Evolutionary conservation across 2,113 vertebrate genomes (phyloP), one percentile per base, ranked within the genome.

Genomic region (Falco punctatus): DNA sequence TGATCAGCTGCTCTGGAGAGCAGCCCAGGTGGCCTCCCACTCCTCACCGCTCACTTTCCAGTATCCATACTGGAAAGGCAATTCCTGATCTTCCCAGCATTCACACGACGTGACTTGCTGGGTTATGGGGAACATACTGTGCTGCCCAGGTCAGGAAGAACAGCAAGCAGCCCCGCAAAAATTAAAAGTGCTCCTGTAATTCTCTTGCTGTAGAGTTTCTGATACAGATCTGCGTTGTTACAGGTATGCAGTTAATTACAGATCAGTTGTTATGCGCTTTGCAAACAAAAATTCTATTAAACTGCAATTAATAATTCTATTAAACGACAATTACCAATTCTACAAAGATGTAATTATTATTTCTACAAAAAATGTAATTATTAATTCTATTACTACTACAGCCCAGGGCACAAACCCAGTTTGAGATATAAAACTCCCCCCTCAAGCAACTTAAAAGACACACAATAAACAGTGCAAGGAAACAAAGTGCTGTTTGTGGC

Each of bases 71-170:
- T 7, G 3, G 33, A 58, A 44, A 74, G 38, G 10, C 52, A 46
- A 2, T 19, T 33, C 52, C 54, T 32, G 7, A 17, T 61, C 52
- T 32, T 35, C 44, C 54, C 48, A 44, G 27, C 13, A 30, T 5
- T 32, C 49, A 55, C 11, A 2, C 9, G 46, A 30, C 4, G 4
- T 15, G 66, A 80, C n/a, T 28, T 11, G 32, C 2, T 7, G 58
- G 49, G 66, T 48, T 81, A 79, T 55, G 33, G 2, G 59, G 62
- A 33, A 89, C 15, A 44, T 8, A 38, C 38, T 38, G 38, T 38
- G 52, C 22, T 30, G 65, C 59, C 49, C n/a, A 27, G 22, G 38
- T 0, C 2, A 51, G n/a, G 0, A 0, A n/a, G 35, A 51, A 33
- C 3, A 4, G 66, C 46, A 74, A 54, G 54, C n/a, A 74, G 49